Conservation (phyloP, 2,113 vertebrate genomes). For the Sakesphorus luctuosus region DNA sequence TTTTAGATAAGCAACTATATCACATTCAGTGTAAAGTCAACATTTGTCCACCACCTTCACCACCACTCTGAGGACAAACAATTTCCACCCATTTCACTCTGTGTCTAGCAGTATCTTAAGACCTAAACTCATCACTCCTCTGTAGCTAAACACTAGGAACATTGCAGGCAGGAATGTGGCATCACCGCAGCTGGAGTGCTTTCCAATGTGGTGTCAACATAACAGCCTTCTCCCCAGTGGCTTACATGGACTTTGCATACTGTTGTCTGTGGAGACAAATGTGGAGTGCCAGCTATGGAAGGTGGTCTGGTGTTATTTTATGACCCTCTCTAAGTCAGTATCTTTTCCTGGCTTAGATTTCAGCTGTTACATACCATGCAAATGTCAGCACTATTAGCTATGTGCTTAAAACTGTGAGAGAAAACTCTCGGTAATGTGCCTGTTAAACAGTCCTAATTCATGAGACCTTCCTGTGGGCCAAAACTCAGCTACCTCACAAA, state of each 20-base stretch:
- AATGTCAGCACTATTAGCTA: neutral
- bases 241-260: neutral
- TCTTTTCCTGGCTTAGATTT: neutral
- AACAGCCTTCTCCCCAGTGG: neutral
- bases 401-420: neutral
- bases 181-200: neutral
- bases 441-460: conserved; percentile 7
- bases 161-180: rapidly evolving
- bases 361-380: neutral
- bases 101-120: neutral
- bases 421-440: neutral
- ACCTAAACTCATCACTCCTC: neutral
- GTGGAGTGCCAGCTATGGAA: neutral
- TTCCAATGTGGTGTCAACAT: rapidly evolving
- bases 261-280: neutral
- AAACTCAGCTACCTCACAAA: neutral
- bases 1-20: neutral
- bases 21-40: rapidly evolving
- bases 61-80: neutral
- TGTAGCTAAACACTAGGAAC: neutral
- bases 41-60: neutral
- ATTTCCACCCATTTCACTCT: neutral
- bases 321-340: neutral
- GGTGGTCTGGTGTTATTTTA: neutral
- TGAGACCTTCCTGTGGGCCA: neutral